These are phyloP conservation scores for Nudaria mundana DNA, from an alignment of 2,888 invertebrate genomes.

Conservation along the genomic window DNA sequence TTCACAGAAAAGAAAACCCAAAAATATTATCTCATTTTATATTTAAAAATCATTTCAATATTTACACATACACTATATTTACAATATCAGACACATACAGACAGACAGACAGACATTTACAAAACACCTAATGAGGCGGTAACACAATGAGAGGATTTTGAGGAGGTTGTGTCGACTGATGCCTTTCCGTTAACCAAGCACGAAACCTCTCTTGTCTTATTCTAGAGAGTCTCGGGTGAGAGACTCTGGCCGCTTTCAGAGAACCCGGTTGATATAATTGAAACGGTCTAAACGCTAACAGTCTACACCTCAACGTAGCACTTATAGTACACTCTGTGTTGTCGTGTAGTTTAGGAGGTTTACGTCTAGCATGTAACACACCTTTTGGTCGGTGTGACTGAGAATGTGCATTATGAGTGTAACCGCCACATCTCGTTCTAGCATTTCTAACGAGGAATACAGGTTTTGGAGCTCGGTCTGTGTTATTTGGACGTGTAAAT, in stretches of 20 bases:
- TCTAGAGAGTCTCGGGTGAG: slow-evolving; percentile 6
- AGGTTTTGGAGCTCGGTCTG: slow-evolving; percentile 44
- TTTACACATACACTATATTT: slow-evolving; percentile 5
- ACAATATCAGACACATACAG: slow-evolving; percentile 4
- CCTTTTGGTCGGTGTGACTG: slow-evolving; percentile 32
- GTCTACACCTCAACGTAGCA: slow-evolving; percentile 30
- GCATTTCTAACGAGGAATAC: slow-evolving; percentile 59
- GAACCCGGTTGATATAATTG: slow-evolving; percentile 61
- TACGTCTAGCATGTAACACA: slow-evolving; percentile 46
- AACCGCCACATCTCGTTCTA: slow-evolving; percentile 54
- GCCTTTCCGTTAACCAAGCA: slow-evolving; percentile 2
- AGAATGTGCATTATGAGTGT: slow-evolving; percentile 42
- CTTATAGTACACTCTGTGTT: slow-evolving; percentile 44
- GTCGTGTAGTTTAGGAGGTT: slow-evolving; percentile 54
- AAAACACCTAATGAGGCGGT: too few relatives aligned
- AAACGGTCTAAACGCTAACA: slow-evolving; percentile 59
- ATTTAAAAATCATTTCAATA: slow-evolving; percentile 11
- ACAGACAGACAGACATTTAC: background rate
- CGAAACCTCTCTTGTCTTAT: slow-evolving; percentile 26
- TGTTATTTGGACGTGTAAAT: slow-evolving; percentile 36
- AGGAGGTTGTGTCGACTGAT: background rate
- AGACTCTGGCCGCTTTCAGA: slow-evolving; percentile 20
- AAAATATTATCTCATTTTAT: slow-evolving; percentile 11
- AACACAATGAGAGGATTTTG: background rate
- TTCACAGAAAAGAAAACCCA: slow-evolving; percentile 7